A percentile compares a stretch with the other conserved stretches of the same genome.
Evolutionary conservation across 2,888 invertebrate genomes (phyloP).

Genomic region (Dorcus parallelipipedus): DNA sequence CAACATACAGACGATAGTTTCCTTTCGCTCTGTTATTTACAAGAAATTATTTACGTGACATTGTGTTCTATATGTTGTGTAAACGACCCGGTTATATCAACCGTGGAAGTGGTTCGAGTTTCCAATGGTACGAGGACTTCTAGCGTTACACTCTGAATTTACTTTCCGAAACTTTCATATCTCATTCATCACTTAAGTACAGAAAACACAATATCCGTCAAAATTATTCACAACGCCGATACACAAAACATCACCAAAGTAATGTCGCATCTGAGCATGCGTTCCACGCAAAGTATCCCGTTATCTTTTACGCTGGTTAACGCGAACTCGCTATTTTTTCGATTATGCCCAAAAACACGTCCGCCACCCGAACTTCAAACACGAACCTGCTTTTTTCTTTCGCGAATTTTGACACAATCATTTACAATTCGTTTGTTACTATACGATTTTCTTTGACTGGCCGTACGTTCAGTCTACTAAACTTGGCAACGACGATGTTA

Average conservation of each 20-base stretch:
- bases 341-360: not conserved
- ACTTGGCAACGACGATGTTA: conserved; percentile 14
- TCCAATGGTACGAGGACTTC: too few relatives aligned
- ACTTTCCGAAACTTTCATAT: not conserved
- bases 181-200: not conserved
- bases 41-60: not conserved
- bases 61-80: not conserved
- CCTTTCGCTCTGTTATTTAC: not conserved
- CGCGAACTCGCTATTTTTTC: not conserved
- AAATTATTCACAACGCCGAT: conserved; percentile 9
- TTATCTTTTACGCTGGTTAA: conserved; percentile 20
- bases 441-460: not conserved
- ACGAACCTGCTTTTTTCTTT: not conserved
- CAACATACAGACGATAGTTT: not conserved
- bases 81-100: not conserved
- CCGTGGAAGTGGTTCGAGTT: not conserved
- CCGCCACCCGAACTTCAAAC: not conserved
- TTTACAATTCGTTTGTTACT: not conserved
- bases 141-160: not conserved
- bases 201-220: not conserved
- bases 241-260: conserved; percentile 29
- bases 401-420: not conserved
- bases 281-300: conserved; percentile 26
- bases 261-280: conserved; percentile 31
- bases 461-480: conserved; percentile 4